Conservation (phyloP, 2,113 vertebrate species). For the Crocuta crocuta region DNA sequence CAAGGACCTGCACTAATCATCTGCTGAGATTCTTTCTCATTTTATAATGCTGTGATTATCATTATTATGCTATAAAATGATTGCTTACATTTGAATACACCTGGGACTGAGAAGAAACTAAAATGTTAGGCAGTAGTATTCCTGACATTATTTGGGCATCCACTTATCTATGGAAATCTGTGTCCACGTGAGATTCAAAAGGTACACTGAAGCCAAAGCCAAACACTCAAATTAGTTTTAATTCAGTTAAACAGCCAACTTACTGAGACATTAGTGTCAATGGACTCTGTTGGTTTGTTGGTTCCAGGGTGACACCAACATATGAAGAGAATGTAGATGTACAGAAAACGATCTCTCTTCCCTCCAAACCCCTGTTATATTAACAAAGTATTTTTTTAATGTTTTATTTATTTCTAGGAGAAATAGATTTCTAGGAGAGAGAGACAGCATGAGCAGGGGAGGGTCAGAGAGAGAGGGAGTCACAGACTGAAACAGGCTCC, state of each 20-base stretch:
- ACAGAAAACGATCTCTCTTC: background rate
- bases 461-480: no score
- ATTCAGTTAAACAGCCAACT: slow-evolving; percentile 31
- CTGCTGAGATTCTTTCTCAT: background rate
- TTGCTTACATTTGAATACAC: background rate
- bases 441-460: no score
- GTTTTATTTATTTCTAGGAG: no score
- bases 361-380: background rate
- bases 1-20: background rate
- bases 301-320: background rate
- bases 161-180: slow-evolving; percentile 21
- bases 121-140: background rate
- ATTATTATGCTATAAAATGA: background rate
- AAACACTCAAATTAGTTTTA: slow-evolving; percentile 1
- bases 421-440: no score
- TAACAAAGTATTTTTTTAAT: background rate
- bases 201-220: background rate
- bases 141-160: background rate
- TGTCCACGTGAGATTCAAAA: slow-evolving; percentile 21
- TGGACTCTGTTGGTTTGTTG: slow-evolving; percentile 1
- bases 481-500: no score
- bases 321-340: background rate
- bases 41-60: background rate
- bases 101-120: background rate
- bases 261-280: slow-evolving; percentile 61